Conservation (phyloP, 2,888 invertebrate genomes). For the Bursaphelenchus okinawaensis region DNA sequence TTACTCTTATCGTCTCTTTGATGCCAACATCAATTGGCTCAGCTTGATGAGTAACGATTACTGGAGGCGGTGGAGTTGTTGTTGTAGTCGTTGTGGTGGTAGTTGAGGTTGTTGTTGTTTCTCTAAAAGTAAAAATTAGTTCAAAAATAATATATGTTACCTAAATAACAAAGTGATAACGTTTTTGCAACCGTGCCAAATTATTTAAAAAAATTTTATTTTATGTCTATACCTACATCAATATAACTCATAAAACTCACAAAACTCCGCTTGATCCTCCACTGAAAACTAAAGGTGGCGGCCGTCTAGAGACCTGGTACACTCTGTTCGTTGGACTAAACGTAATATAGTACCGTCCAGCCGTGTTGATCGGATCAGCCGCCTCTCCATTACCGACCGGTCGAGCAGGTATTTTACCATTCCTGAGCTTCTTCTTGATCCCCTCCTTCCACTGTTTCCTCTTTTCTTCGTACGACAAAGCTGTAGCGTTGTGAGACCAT, state of each 20-base stretch:
- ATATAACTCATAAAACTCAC: background rate
- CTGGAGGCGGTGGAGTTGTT: constrained; percentile 7
- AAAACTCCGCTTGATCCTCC: background rate
- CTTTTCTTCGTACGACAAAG: constrained; percentile 28
- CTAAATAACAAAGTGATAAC: no score
- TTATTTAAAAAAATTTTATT: no score
- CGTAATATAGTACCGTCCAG: constrained; percentile 11
- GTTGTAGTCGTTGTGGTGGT: constrained; percentile 16
- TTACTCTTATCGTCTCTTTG: background rate
- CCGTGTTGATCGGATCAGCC: background rate
- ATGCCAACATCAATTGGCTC: background rate
- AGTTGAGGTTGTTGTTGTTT: background rate
- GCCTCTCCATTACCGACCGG: constrained; percentile 7
- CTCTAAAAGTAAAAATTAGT: no score
- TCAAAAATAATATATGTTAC: no score
- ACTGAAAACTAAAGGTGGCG: background rate
- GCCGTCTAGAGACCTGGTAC: constrained; percentile 10
- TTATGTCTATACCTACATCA: no score
- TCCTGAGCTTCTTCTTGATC: constrained; percentile 16
- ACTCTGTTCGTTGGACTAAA: background rate
- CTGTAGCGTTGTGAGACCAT: constrained; percentile 9
- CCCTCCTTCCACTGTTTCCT: constrained; percentile 33
- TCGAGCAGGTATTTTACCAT: constrained; percentile 3
- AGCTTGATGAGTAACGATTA: constrained; percentile 1
- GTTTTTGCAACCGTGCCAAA: no score